These are phyloP conservation scores for Heliornis fulica DNA, from an alignment of 2,113 vertebrate species.

Conservation along the genomic window DNA sequence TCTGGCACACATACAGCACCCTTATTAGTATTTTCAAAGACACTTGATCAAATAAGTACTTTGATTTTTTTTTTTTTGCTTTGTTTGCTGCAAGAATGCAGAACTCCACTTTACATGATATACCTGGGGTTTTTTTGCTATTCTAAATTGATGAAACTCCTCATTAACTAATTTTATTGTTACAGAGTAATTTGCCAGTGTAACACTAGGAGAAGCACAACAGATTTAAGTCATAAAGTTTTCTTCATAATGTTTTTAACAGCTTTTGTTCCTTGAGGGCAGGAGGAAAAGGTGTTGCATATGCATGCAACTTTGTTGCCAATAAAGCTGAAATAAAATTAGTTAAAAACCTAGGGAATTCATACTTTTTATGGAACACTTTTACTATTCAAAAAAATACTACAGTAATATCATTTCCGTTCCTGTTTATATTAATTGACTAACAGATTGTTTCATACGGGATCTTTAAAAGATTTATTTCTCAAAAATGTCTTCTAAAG, in stretches of 20 bases:
- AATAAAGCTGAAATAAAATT: slow-evolving; percentile 71
- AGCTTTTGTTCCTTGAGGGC: slow-evolving; percentile 60
- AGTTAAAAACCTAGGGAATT: slow-evolving; percentile 68
- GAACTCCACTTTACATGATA: background rate
- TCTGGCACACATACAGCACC: background rate
- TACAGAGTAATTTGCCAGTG: slow-evolving; percentile 1
- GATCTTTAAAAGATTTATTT: slow-evolving; percentile 61
- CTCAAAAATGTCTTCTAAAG: slow-evolving; percentile 48
- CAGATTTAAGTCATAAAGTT: slow-evolving; percentile 57
- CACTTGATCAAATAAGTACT: background rate
- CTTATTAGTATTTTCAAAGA: background rate
- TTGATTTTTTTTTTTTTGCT: slow-evolving; percentile 5
- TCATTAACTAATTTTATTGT: slow-evolving; percentile 69
- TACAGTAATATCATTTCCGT: slow-evolving; percentile 52
- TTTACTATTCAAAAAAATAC: slow-evolving; percentile 53
- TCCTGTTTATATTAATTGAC: slow-evolving; percentile 67
- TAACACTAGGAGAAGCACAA: slow-evolving; percentile 25
- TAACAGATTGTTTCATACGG: slow-evolving; percentile 35
- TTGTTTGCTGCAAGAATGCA: background rate
- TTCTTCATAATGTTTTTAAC: slow-evolving; percentile 59
- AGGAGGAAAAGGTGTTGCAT: slow-evolving; percentile 60
- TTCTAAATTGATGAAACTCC: slow-evolving; percentile 48
- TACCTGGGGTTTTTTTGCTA: slow-evolving; percentile 14
- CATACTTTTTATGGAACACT: slow-evolving; percentile 48
- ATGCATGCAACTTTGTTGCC: slow-evolving; percentile 53